A percentile compares a stretch with the other conserved stretches of the same genome.
phyloP scores from a whole-genome alignment of 2,113 vertebrate genomes.

The Pampusana beccarii region DNA sequence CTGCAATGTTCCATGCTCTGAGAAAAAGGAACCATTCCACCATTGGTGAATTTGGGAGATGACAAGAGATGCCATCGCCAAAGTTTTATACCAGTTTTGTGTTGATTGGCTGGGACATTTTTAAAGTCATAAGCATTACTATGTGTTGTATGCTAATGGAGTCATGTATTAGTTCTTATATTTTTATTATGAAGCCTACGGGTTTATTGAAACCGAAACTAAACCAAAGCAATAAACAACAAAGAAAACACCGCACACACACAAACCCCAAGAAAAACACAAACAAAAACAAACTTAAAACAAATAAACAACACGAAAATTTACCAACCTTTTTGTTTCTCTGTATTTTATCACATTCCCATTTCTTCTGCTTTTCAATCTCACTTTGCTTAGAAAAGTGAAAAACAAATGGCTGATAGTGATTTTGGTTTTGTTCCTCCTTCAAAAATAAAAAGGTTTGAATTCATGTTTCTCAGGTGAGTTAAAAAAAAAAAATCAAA shows the following conservation, averaged over 20 bases:
- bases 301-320: too few species aligned
- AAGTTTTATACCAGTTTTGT: neutral
- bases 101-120: neutral
- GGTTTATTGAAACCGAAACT: neutral
- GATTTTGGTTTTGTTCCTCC: neutral
- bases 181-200: neutral
- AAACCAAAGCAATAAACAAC: neutral
- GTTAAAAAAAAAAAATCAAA: neutral
- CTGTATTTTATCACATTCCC: neutral
- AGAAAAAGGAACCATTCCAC: neutral
- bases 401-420: neutral
- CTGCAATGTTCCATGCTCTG: neutral
- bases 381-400: neutral
- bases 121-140: accelerated
- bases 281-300: too few species aligned
- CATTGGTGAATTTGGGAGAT: neutral
- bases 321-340: neutral
- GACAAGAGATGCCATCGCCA: too few species aligned
- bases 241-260: too few species aligned
- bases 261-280: too few species aligned
- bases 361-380: neutral
- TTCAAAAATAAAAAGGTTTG: neutral
- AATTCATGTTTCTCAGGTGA: neutral
- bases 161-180: neutral
- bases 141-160: neutral